Evolutionary conservation across 1,140 invertebrate genomes (phyloP).

Genomic region (Drosophila nikananu): DNA sequence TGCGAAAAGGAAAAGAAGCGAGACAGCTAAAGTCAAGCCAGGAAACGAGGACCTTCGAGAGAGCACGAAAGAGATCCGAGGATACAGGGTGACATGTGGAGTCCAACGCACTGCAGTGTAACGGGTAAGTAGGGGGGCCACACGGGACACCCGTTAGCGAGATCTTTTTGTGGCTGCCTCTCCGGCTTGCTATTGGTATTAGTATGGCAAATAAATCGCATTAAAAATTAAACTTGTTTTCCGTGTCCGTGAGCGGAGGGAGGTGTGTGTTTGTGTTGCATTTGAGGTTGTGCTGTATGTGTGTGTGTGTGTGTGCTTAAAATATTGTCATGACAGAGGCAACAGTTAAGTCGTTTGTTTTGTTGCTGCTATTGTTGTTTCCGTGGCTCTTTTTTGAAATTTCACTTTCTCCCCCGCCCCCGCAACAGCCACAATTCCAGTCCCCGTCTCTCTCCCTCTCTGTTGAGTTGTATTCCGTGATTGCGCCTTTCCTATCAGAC

Average conservation of each 20-base stretch:
- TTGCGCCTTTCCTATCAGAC: conserved; percentile 32
- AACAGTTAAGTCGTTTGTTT: conserved; percentile 46
- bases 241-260: conserved; percentile 1
- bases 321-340: conserved; percentile 48
- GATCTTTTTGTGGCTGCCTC: conserved; percentile 19
- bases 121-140: conserved; percentile 67
- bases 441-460: neutral
- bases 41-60: conserved; percentile 25
- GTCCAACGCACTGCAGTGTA: conserved; percentile 79
- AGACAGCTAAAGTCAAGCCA: neutral
- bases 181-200: conserved; percentile 6
- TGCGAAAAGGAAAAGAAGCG: neutral
- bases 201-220: conserved; percentile 58
- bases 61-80: neutral
- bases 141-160: conserved; percentile 38
- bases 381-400: conserved; percentile 52
- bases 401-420: conserved; percentile 63
- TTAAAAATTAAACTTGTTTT: conserved; percentile 67
- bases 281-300: conserved; percentile 17
- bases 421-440: neutral
- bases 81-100: conserved; percentile 68
- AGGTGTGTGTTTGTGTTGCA: conserved; percentile 9
- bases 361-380: conserved; percentile 42
- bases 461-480: neutral
- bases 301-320: conserved; percentile 36